Conservation (phyloP, 2,888 invertebrate genomes). For the Clanis bilineata region DNA sequence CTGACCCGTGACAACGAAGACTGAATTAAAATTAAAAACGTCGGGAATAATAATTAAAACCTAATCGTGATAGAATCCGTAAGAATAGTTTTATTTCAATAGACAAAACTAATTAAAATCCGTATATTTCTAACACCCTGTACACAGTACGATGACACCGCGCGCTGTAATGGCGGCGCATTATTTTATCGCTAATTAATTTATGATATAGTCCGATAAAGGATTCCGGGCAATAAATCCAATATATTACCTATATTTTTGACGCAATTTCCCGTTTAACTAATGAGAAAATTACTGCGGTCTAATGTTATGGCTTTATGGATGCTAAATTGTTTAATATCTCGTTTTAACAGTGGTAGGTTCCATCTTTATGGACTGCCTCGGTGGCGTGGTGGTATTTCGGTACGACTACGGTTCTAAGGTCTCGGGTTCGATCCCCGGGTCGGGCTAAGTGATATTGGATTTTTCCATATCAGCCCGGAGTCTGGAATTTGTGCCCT, state of each 20-base stretch:
- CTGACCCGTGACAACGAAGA: no score
- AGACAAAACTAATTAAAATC: neutral
- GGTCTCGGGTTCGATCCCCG: no score
- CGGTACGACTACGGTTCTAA: no score
- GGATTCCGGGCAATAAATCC: slow-evolving; percentile 39
- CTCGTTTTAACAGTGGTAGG: neutral
- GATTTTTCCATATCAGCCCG: no score
- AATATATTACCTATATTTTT: slow-evolving; percentile 31
- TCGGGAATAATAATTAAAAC: no score
- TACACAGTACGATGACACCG: slow-evolving; percentile 41
- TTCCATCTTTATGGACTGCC: neutral
- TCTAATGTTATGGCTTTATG: neutral
- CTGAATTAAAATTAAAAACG: no score
- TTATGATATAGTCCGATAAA: slow-evolving; percentile 64
- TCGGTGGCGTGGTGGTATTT: no score
- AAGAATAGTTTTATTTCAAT: no score
- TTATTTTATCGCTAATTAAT: slow-evolving; percentile 69
- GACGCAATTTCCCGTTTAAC: slow-evolving; percentile 14
- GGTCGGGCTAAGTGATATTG: no score
- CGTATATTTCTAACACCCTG: slow-evolving; percentile 31
- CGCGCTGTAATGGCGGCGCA: slow-evolving; percentile 48
- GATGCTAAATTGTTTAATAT: neutral
- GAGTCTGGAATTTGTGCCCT: no score
- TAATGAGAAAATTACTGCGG: slow-evolving; percentile 4
- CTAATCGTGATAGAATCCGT: no score